phyloP scores from a whole-genome alignment of 2,797 vertebrate genomes.

The Melanotaenia pygmaea region DNA sequence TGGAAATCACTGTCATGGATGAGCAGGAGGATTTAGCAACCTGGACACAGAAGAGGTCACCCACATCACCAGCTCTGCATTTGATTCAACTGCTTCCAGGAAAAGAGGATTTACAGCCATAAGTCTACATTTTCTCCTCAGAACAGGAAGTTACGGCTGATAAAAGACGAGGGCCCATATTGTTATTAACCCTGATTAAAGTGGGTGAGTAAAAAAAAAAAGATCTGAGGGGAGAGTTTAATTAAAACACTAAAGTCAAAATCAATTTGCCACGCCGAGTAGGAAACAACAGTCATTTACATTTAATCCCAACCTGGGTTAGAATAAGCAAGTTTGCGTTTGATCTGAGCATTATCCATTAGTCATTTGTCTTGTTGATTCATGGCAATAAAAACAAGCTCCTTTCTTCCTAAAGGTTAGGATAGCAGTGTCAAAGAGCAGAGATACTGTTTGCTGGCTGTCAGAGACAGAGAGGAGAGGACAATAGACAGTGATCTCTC shows the following conservation, averaged over 20 bases:
- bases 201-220: constrained; percentile 47
- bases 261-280: constrained; percentile 41
- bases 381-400: constrained; percentile 25
- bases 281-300: constrained; percentile 5
- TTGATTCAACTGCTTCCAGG: constrained; percentile 62
- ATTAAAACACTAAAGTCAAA: constrained; percentile 34
- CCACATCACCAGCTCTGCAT: constrained; percentile 48
- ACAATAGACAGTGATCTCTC: constrained; percentile 58
- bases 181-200: constrained; percentile 39
- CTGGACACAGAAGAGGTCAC: constrained; percentile 43
- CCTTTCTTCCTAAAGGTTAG: constrained; percentile 40
- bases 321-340: constrained; percentile 23
- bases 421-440: constrained; percentile 33
- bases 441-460: constrained; percentile 63
- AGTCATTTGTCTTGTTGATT: constrained; percentile 37
- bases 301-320: constrained; percentile 17
- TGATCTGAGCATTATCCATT: not conserved
- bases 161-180: constrained; percentile 44
- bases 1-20: constrained; percentile 67
- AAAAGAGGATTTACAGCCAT: constrained; percentile 59
- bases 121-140: constrained; percentile 40
- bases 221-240: constrained; percentile 24
- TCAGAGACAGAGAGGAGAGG: constrained; percentile 47
- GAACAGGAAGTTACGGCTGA: constrained; percentile 29
- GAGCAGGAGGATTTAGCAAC: constrained; percentile 51